These are phyloP conservation scores for Ophion ellenae DNA, from an alignment of 2,888 invertebrate genomes.

Conservation along the genomic window DNA sequence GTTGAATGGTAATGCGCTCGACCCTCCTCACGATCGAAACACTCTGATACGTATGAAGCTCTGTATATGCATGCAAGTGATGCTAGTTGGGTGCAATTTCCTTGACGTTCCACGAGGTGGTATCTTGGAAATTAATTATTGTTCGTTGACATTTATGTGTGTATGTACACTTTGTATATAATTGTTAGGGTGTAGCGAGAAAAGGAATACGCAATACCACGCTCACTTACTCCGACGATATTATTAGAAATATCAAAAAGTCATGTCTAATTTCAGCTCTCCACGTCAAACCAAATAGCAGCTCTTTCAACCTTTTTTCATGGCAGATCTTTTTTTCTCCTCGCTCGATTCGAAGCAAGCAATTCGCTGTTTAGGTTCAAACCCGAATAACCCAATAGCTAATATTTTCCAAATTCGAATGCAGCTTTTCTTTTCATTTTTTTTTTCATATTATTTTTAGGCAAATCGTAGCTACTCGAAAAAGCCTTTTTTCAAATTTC, in stretches of 20 bases:
- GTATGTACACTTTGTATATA: not conserved
- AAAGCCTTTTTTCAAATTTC: not conserved
- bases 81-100: constrained; percentile 24
- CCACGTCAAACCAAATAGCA: no score
- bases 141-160: constrained; percentile 32
- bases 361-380: not conserved
- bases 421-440: no score
- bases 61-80: not conserved
- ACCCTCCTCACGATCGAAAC: constrained; percentile 1
- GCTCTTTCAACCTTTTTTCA: no score
- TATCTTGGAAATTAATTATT: constrained; percentile 37
- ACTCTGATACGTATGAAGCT: not conserved
- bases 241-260: not conserved
- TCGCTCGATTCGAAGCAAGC: not conserved
- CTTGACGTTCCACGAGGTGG: constrained; percentile 2
- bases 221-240: not conserved
- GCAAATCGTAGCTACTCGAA: not conserved
- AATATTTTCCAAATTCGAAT: no score
- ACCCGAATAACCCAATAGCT: not conserved
- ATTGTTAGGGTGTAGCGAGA: not conserved
- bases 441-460: not conserved
- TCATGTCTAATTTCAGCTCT: not conserved
- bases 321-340: not conserved
- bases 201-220: not conserved
- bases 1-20: not conserved